phyloP scores from a whole-genome alignment of 2,888 invertebrate genomes.

The Chymomyza amoena region DNA sequence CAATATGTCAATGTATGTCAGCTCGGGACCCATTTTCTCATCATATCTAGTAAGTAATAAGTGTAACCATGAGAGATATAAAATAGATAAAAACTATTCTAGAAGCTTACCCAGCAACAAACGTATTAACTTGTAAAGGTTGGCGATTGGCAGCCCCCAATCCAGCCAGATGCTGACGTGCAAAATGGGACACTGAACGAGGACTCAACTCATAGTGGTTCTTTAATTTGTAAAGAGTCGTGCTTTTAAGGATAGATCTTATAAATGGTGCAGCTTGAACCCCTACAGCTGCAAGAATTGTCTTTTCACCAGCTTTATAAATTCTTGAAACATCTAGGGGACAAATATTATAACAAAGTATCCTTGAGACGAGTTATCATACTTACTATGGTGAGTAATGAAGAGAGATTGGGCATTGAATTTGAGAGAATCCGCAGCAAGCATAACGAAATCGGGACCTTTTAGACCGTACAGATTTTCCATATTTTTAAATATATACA shows the following conservation, averaged over 20 bases:
- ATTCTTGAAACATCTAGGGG: slow-evolving; percentile 93
- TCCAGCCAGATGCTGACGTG: slow-evolving; percentile 94
- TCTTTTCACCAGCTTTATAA: slow-evolving; percentile 88
- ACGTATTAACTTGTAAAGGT: slow-evolving; percentile 74
- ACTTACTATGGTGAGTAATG: slow-evolving; percentile 87
- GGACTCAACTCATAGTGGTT: slow-evolving; percentile 97
- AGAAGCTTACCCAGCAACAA: slow-evolving; percentile 69
- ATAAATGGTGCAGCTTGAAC: slow-evolving; percentile 98
- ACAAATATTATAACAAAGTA: not conserved
- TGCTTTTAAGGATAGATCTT: slow-evolving; percentile 97
- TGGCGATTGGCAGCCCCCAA: slow-evolving; percentile 84
- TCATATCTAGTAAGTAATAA: slow-evolving; percentile 83
- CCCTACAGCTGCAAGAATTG: slow-evolving; percentile 89
- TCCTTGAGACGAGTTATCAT: not conserved
- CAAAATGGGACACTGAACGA: slow-evolving; percentile 93
- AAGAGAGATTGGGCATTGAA: slow-evolving; percentile 88
- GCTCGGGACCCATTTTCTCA: slow-evolving; percentile 88
- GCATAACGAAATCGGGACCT: slow-evolving; percentile 92
- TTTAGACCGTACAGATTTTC: slow-evolving; percentile 94
- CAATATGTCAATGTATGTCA: no score
- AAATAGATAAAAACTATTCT: not conserved
- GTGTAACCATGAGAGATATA: not conserved
- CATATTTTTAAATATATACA: slow-evolving; percentile 79
- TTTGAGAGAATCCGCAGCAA: slow-evolving; percentile 93
- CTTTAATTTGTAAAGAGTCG: slow-evolving; percentile 97